Conservation (phyloP, 2,888 invertebrate species). For the Cylindroiulus punctatus region DNA sequence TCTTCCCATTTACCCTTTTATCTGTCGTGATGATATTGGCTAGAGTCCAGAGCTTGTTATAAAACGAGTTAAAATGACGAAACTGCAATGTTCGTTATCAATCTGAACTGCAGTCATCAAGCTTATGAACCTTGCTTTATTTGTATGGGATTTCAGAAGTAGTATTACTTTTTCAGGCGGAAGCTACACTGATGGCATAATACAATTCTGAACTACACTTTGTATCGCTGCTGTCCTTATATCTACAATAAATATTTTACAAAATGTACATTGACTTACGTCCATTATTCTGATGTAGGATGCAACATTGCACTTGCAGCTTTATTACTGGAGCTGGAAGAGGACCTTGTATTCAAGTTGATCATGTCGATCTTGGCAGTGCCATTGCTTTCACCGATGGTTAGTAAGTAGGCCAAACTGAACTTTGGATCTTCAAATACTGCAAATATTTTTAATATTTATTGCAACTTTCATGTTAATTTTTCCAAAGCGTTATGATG, state of each 20-base stretch:
- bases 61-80: neutral
- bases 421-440: neutral
- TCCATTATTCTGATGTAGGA: neutral
- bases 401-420: neutral
- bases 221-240: neutral
- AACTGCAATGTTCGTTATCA: neutral
- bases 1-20: neutral
- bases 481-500: too few species aligned
- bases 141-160: neutral
- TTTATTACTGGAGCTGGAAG: neutral
- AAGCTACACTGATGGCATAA: neutral
- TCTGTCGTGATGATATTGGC: neutral
- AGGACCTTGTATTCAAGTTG: neutral
- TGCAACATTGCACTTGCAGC: neutral
- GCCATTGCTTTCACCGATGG: neutral
- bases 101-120: neutral
- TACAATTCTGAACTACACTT: neutral
- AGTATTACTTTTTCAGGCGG: neutral
- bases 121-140: neutral
- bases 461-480: neutral
- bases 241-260: constrained; percentile 3
- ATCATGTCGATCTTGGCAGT: neutral
- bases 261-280: neutral
- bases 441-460: neutral
- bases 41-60: neutral